Evolutionary conservation across 2,797 vertebrate species (phyloP), one percentile per base, ranked within the genome.

Genomic region (Erethizon dorsatum): DNA sequence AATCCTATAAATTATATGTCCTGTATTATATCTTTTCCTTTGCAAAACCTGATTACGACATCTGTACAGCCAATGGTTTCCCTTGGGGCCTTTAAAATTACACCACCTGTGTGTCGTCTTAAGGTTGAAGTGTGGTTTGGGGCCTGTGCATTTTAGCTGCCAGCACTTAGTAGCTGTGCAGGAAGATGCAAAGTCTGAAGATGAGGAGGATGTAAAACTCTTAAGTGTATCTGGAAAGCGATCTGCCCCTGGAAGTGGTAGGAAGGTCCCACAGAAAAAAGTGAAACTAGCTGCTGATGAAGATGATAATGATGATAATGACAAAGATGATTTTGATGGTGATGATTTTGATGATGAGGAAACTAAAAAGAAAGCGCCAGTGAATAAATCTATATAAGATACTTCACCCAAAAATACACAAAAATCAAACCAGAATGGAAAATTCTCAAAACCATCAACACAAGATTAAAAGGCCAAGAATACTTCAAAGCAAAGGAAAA

Each of bases 401-500:
- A 75, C 22, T 73, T 10, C 37, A 45, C 22, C 71, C 24, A 45
- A 75, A 73, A 75, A 75, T 47, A 47, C 22, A 75, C 41, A 75
- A 26, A 75, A 75, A 75, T 47, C 71, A 47, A 75, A 13, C 37
- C 41, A 75, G 22, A 47, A 73, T 73, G 22, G 20, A 26, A 75
- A 47, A 47, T 73, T 45, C 71, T 75, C 71, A 14, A 47, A 47
- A 28, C 20, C 24, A 47, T 28, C 12, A 41, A 75, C 41, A 45
- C 5, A 28, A 75, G 41, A 75, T 26, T 41, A 75, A 75, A 75
- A 75, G 98, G 98, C 97, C 98, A 98, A 97, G 98, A 99, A 88
- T 98, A 98, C n/a, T 97, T 98, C 96, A 99, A 98, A 98, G 99
- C 99, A 97, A 98, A 96, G 61, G 97, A 98, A 85, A 97, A 98